A percentile compares a stretch with the other conserved stretches of the same genome.
Conservation (phyloP, 1,140 invertebrate species). For the Drosophila ogumai region DNA sequence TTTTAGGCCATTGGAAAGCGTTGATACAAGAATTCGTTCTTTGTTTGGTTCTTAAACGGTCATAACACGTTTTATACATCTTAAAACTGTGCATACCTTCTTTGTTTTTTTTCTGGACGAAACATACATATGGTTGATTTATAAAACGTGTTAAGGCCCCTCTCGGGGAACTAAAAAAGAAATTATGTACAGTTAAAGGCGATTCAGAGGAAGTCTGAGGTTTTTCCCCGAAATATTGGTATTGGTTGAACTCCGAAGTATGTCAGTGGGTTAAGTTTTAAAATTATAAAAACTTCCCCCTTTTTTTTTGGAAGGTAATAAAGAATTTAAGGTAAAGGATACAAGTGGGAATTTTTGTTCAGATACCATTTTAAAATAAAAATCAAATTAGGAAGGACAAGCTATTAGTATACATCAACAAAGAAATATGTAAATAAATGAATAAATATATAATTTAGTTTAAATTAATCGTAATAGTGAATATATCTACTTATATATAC, state of each 20-base stretch:
- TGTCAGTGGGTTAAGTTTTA: constrained; percentile 5
- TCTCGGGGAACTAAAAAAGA: not conserved
- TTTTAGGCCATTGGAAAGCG: constrained; percentile 12
- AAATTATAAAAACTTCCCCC: not conserved
- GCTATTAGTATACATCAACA: not conserved
- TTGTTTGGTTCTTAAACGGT: constrained; percentile 6
- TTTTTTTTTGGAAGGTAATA: not conserved
- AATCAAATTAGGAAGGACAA: not conserved
- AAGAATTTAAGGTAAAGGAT: not conserved
- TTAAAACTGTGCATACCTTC: constrained; percentile 2
- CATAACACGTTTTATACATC: constrained; percentile 14
- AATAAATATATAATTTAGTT: not conserved
- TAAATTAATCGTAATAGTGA: not conserved
- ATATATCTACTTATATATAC: not conserved
- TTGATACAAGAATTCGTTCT: not conserved
- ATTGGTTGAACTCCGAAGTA: not conserved
- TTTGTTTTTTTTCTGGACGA: not conserved
- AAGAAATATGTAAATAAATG: not conserved
- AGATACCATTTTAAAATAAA: not conserved
- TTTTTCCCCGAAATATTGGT: not conserved
- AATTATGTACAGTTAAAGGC: constrained; percentile 5
- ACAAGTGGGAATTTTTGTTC: not conserved
- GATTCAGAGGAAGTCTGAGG: not conserved
- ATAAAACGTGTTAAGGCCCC: constrained; percentile 9
- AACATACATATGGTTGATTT: constrained; percentile 21